Evolutionary conservation across 2,888 invertebrate genomes (phyloP), one percentile per base, ranked within the genome.

Genomic region (Drosophila tanythrix): DNA sequence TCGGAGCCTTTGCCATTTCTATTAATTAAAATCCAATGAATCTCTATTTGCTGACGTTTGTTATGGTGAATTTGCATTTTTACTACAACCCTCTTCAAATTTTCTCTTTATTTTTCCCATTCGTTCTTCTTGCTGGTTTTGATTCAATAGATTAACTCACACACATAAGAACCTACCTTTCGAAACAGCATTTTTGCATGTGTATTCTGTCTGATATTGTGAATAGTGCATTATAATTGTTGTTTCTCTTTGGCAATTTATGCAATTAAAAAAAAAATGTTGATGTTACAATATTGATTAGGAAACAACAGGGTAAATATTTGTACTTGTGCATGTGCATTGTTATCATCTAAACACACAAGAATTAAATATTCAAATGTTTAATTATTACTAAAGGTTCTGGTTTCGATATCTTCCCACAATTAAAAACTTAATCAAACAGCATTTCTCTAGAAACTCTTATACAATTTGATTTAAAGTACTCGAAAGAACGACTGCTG

Each of bases 1-100:
- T 46, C 46, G 43, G 52, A 61, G 36, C 40, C 33, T 74, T 69
- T 69, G 57, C 70, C 31, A 58, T 70, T 73, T 56, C 67, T 79
- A 71, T 89, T 84, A 89, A 84, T 84, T 84, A 89, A 84, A 84
- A 88, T 88, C 82, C 70, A 79, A 88, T 88, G 82, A 89, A 73
- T 81, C 74, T 69, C 55, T 56, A 55, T 60, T 79, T 71, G 55
- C 62, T 65, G 57, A 38, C 51, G 18, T 58, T 61, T 69, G 61
- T 52, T 79, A 40, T 68, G 40, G 25, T 43, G 83, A 57, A 79
- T 88, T 79, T 83, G 53, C 82, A 74, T 81, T 68, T 74, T 66
- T 43, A 51, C 46, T 60, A 25, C 13, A 69, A 64, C 43, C 58
- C n/a, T 18, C 52, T 55, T 57, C 38, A 8, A 2, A 29, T 35